phyloP scores from a whole-genome alignment of 2,888 invertebrate species.

The Dolomedes plantarius region DNA sequence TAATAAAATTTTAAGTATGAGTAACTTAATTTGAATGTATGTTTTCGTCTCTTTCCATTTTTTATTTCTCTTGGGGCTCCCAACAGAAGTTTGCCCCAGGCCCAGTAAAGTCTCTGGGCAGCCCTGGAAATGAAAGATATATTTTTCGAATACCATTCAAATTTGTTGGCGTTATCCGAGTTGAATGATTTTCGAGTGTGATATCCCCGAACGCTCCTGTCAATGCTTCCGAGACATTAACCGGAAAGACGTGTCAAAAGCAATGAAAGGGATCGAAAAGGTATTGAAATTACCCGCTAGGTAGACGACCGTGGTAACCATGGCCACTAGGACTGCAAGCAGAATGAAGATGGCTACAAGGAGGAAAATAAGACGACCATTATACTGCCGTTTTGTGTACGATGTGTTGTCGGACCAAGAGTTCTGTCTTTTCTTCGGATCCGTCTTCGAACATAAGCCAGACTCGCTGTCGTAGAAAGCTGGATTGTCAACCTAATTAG shows the following conservation, averaged over 20 bases:
- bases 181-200: too few relatives aligned
- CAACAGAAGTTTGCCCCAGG: too few relatives aligned
- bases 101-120: too few relatives aligned
- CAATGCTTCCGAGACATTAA: background rate
- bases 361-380: slow-evolving; percentile 30
- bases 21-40: too few relatives aligned
- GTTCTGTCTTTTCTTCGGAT: slow-evolving; percentile 14
- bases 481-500: slow-evolving; percentile 47
- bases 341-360: slow-evolving; percentile 30
- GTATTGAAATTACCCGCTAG: slow-evolving; percentile 32
- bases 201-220: background rate
- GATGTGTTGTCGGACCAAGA: background rate
- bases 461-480: slow-evolving; percentile 54
- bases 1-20: too few relatives aligned
- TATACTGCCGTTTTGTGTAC: slow-evolving; percentile 20
- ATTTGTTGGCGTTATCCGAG: too few relatives aligned
- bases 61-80: too few relatives aligned
- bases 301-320: slow-evolving; percentile 41
- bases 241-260: slow-evolving; percentile 1
- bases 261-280: background rate
- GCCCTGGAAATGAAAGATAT: too few relatives aligned
- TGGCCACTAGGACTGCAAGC: slow-evolving; percentile 31
- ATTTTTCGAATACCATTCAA: too few relatives aligned
- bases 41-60: too few relatives aligned
- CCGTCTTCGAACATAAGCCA: slow-evolving; percentile 25